Evolutionary conservation across 2,888 invertebrate genomes (phyloP).

Genomic region (Drosophila prostipennis): DNA sequence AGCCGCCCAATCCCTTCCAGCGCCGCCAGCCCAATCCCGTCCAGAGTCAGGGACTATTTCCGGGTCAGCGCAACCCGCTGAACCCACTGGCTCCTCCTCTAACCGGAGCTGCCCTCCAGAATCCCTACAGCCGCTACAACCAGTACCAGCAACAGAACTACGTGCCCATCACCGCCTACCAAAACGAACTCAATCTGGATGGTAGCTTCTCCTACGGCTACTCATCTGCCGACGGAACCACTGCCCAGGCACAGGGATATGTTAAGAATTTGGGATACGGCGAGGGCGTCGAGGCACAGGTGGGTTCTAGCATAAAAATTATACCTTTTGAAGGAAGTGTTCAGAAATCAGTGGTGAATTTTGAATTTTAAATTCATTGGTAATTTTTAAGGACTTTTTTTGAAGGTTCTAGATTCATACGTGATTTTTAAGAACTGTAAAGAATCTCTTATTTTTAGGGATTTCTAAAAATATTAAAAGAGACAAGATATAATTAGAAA

Average conservation of each 20-base stretch:
- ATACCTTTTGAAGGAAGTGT: background rate
- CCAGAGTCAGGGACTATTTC: slow-evolving; percentile 63
- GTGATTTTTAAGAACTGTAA: no score
- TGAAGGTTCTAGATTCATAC: no score
- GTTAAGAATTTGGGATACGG: slow-evolving; percentile 89
- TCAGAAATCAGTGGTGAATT: background rate
- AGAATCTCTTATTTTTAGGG: no score
- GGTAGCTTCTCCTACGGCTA: slow-evolving; percentile 86
- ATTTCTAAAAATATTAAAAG: no score
- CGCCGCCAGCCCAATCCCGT: slow-evolving; percentile 32
- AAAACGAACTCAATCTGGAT: slow-evolving; percentile 84
- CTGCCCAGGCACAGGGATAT: slow-evolving; percentile 91
- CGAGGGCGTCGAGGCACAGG: slow-evolving; percentile 87
- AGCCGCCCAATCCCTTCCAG: slow-evolving; percentile 53
- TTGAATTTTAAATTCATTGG: no score
- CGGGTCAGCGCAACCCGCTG: slow-evolving; percentile 51
- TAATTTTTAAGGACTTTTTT: no score
- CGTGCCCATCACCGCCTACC: slow-evolving; percentile 84
- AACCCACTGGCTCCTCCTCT: slow-evolving; percentile 50
- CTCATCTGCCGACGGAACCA: slow-evolving; percentile 90
- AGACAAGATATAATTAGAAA: no score
- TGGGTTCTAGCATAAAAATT: slow-evolving; percentile 8
- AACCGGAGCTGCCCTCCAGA: slow-evolving; percentile 49
- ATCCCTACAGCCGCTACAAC: slow-evolving; percentile 78
- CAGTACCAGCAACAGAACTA: slow-evolving; percentile 81